Conservation (phyloP, 53 echinoderm and acorn worm species). For the Zoroaster sp. region DNA sequence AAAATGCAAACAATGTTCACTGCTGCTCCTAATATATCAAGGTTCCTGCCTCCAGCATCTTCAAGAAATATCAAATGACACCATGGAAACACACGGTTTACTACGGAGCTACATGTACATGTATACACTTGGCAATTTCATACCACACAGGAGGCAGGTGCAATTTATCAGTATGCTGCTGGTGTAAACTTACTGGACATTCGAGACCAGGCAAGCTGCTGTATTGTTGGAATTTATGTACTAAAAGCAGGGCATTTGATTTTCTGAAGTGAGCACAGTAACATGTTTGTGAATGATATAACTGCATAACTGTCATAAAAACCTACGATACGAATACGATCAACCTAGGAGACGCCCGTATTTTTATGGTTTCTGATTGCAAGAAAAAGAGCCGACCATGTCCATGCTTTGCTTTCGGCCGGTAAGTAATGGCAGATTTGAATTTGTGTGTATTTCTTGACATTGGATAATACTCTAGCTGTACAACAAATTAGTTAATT, state of each 20-base stretch:
- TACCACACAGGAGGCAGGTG: constrained; percentile 8
- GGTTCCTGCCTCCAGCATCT: constrained; percentile 8
- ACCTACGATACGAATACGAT: too few relatives aligned
- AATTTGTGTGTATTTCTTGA: too few relatives aligned
- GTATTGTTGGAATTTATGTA: background rate
- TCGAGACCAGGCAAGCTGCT: background rate
- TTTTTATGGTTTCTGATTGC: background rate
- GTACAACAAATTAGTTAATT: too few relatives aligned
- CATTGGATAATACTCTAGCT: too few relatives aligned
- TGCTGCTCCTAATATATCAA: constrained; percentile 20
- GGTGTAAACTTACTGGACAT: constrained; percentile 11
- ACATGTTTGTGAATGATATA: background rate
- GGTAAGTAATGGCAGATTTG: background rate
- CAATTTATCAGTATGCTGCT: background rate
- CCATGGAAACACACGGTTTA: background rate
- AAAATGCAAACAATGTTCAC: constrained; percentile 3
- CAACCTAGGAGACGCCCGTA: too few relatives aligned
- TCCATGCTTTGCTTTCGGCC: constrained; percentile 29
- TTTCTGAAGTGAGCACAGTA: background rate
- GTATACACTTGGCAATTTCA: background rate
- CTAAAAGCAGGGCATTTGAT: background rate
- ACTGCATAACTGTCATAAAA: too few relatives aligned
- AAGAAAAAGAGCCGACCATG: constrained; percentile 3
- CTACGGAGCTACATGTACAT: background rate
- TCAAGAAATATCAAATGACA: constrained; percentile 21